Evolutionary conservation across 2,888 invertebrate species (phyloP).

Genomic region (Acronicta leporina): DNA sequence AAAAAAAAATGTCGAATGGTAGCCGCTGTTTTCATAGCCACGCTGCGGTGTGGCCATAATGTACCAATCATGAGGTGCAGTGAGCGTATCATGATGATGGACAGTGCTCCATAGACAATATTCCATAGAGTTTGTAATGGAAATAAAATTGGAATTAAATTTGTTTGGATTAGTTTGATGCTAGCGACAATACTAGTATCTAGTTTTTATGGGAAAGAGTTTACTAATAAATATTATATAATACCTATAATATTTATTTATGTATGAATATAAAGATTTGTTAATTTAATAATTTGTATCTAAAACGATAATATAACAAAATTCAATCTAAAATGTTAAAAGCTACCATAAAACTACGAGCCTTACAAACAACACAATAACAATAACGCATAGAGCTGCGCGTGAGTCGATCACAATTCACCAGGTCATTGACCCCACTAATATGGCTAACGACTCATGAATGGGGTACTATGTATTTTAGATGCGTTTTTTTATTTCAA

Average conservation of each 20-base stretch:
- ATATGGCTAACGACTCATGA: slow-evolving; percentile 69
- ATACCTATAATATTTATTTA: too few species aligned
- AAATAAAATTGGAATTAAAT: too few species aligned
- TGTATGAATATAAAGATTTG: too few species aligned
- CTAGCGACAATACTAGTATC: too few species aligned
- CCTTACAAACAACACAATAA: slow-evolving; percentile 42
- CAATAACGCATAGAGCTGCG: slow-evolving; percentile 54
- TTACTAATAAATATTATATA: too few species aligned
- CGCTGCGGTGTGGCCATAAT: slow-evolving; percentile 27
- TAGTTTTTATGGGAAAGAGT: too few species aligned
- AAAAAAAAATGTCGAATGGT: neutral
- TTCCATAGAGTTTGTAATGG: slow-evolving; percentile 3
- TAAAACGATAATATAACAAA: too few species aligned
- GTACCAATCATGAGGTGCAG: slow-evolving; percentile 46
- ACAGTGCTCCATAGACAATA: slow-evolving; percentile 3
- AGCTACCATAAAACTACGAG: slow-evolving; percentile 17
- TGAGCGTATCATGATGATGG: slow-evolving; percentile 51
- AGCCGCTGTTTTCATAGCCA: slow-evolving; percentile 19
- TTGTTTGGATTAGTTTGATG: too few species aligned
- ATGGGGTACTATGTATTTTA: slow-evolving; percentile 67
- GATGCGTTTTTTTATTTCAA: slow-evolving; percentile 42
- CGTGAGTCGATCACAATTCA: slow-evolving; percentile 69
- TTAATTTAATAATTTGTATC: too few species aligned
- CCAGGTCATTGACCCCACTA: slow-evolving; percentile 69
- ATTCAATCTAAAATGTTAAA: too few species aligned